Base-by-base conservation (phyloP, 2,888 invertebrate species). In the Caenorhabditis sp. region DNA sequence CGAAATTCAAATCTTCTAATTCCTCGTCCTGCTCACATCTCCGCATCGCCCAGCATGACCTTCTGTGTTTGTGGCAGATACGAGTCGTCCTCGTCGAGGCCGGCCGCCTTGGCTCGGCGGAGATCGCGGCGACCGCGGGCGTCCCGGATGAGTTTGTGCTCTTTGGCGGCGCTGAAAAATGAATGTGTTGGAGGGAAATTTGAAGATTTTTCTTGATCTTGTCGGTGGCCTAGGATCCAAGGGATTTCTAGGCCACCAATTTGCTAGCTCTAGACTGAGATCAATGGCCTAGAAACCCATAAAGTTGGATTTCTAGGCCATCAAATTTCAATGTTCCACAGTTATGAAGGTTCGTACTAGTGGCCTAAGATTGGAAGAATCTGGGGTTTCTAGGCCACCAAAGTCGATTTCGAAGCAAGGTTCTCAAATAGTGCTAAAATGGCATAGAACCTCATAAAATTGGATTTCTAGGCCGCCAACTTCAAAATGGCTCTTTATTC, bases 71-170 rank as follows among this genome's bases (percentile, higher is more conserved):
- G 63, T 19, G 87, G 87, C 24, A 84, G 58, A 51, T 79, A 82
- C 14, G 82, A 68, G 28, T 85, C 84, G 14, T 82, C 85, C 41
- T 87, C 85, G 28, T 64, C 61, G 22, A 80, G 59, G 7, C 76
- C 82, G n/a, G 80, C 76, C 2, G 86, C 82, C n/a, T 77, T 76
- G 12, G 85, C 80, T 14, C 84, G 56, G 26, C 84, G 82, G 14
- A 84, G 59, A 54, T 85, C 87, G 41, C 85, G 79, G 14, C 85
- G 72, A 10, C 59, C 84, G 0, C 73, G 59, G 7, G 85, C 54
- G 61, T 90, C 88, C 16, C 86, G 86, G 79, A 92, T 92, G 56
- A 86, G 85, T 31, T 81, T 80, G 68, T 90, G 90, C 74, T 92
- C 92, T 66, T 87, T 87, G n/a, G 88, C 80, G n/a, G 90, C 90